Evolutionary conservation across 2,888 invertebrate genomes (phyloP), one percentile per base, ranked within the genome.

Genomic region (Brassicogethes aeneus): DNA sequence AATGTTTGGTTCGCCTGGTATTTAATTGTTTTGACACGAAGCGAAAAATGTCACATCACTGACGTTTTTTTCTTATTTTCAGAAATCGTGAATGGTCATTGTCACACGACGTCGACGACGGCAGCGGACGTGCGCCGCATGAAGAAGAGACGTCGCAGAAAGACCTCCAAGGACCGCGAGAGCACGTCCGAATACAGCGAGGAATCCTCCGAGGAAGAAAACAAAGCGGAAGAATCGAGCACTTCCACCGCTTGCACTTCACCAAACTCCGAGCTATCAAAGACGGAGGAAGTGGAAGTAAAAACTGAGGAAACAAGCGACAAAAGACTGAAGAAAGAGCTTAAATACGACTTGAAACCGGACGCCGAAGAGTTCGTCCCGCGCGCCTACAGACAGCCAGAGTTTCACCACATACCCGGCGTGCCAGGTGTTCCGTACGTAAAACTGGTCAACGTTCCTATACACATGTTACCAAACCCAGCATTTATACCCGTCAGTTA

Each of bases 321-420:
- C 34, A 5, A 39, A 23, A 5, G 31, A 8, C 15, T 23, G 34
- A 10, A 23, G 10, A 23, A 23, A 23, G 3, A 13, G 3, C 10
- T 13, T 5, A 32, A 32, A 37, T 48, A 43, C 17, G 48, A 56
- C 16, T 49, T 67, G 34, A 66, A 66, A 50, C 63, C 67, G 5
- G 68, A 69, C 44, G 69, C 69, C 2, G 62, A 69, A 59, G 68
- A 68, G 51, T 69, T 69, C 48, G 49, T 69, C n/a, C 69, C 68
- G 2, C 55, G 66, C 40, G 54, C 58, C n/a, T 62, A 62, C 39
- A 55, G 60, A 31, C 45, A 45, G 2, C 45, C 50, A 14, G 51
- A 53, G 36, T 47, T 48, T n/a, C 47, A 56, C 23, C 50, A 39
- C 34, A 52, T 51, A 40, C 56, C 55, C 3, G 52, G 51, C 32